Evolutionary conservation across 2,888 invertebrate species (phyloP), one percentile per base, ranked within the genome.

Genomic region (Tridacna gigas): DNA sequence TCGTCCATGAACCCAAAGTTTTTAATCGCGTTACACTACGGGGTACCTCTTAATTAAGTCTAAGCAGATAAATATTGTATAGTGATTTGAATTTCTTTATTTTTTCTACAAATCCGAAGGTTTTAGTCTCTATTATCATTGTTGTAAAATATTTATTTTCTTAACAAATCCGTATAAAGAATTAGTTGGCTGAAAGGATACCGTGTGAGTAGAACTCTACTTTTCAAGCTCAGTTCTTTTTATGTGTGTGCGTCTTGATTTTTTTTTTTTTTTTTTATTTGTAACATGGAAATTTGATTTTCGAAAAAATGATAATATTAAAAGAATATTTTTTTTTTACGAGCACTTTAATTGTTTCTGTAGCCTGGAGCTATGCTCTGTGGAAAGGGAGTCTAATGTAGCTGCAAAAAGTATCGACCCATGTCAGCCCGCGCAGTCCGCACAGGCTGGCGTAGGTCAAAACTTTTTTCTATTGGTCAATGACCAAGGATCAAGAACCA

Each of bases 21-120:
- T 71, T 26, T 51, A 71, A 71, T 71, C 71, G 71, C 71, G 71
- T 71, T 71, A 71, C 22, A 4, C 71, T 71, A 71, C 71, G 71
- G 71, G 71, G 71, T 71, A 51, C 25, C 71, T 37, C 47, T 47
- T 71, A 71, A 71, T 71, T 71, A 71, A 71, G 71, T 22, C 25
- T 71, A 26, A 71, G 26, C 13, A 71, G 71, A 71, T 71, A 71
- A 48, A 71, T 26, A 25, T 48, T 71, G 47, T 71, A 71, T 37
- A n/a, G 71, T 22, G 71, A 71, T 51, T 71, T 71, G 71, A 25
- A 25, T 51, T 47, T 71, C 25, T 71, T 51, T 71, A 51, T 71
- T 25, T 51, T n/a, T 71, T 22, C 25, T 71, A 71, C 26, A 71
- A 71, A 71, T 71, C 71, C 71, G 51, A 51, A 37, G 71, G 48